phyloP scores from a whole-genome alignment of 2,888 invertebrate species.

The Yponomeuta malinellus region DNA sequence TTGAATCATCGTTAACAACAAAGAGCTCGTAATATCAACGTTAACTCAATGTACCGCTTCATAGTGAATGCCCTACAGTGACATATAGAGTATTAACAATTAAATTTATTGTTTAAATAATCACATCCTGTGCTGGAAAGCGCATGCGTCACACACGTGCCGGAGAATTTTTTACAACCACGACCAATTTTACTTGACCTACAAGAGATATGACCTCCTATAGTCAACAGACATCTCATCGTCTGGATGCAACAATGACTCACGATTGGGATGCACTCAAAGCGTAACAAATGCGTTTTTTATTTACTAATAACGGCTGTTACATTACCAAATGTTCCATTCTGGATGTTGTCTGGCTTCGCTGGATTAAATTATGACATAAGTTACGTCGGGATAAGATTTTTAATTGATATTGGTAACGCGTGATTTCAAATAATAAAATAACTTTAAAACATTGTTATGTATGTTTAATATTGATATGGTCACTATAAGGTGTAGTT shows the following conservation, averaged over 20 bases:
- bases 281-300: constrained; percentile 36
- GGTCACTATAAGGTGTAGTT: too few relatives aligned
- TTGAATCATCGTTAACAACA: too few relatives aligned
- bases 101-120: constrained; percentile 66
- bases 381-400: too few relatives aligned
- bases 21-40: neutral
- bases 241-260: constrained; percentile 11
- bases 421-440: too few relatives aligned
- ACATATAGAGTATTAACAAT: constrained; percentile 42
- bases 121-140: constrained; percentile 38
- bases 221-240: neutral
- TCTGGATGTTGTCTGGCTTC: too few relatives aligned
- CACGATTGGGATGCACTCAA: constrained; percentile 25
- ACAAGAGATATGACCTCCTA: too few relatives aligned
- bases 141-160: constrained; percentile 45
- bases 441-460: too few relatives aligned
- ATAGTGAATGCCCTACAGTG: constrained; percentile 20
- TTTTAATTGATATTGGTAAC: too few relatives aligned
- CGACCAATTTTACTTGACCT: constrained; percentile 3
- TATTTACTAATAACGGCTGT: constrained; percentile 30
- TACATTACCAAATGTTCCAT: constrained; percentile 19
- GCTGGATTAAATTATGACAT: too few relatives aligned
- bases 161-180: constrained; percentile 19
- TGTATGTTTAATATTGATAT: too few relatives aligned
- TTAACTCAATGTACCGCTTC: constrained; percentile 12